phyloP scores from a whole-genome alignment of 2,113 vertebrate species.

The Notiomystis cincta region DNA sequence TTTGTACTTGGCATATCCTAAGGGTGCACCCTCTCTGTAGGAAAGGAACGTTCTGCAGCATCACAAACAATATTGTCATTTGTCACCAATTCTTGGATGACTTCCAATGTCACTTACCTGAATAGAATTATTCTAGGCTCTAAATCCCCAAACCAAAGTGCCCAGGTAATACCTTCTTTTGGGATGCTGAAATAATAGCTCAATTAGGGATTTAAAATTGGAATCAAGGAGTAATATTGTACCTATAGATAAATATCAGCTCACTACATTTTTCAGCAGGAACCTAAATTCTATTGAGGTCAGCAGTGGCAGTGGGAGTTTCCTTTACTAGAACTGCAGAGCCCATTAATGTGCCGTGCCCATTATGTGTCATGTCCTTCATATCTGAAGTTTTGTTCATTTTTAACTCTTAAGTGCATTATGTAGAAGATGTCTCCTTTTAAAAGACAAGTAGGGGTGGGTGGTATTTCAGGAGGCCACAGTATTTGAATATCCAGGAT shows the following conservation, averaged over 20 bases:
- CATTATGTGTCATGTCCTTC: not conserved
- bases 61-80: not conserved
- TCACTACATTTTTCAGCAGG: not conserved
- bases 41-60: not conserved
- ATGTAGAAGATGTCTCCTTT: not conserved
- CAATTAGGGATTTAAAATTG: not conserved
- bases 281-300: not conserved
- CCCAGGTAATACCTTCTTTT: not conserved
- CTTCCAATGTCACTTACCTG: not conserved
- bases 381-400: not conserved
- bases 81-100: not conserved
- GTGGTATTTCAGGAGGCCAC: not conserved
- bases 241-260: not conserved
- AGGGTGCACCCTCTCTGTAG: not conserved
- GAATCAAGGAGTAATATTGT: not conserved
- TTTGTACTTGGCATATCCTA: not conserved
- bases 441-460: not conserved
- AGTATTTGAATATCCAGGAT: not conserved
- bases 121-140: not conserved
- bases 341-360: not conserved
- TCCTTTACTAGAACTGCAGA: not conserved
- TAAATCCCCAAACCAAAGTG: not conserved
- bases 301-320: not conserved
- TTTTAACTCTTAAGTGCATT: not conserved
- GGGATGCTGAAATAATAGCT: not conserved